Evolutionary conservation across 2,888 invertebrate species (phyloP).

Genomic region (Eumacrocentrus americanus): DNA sequence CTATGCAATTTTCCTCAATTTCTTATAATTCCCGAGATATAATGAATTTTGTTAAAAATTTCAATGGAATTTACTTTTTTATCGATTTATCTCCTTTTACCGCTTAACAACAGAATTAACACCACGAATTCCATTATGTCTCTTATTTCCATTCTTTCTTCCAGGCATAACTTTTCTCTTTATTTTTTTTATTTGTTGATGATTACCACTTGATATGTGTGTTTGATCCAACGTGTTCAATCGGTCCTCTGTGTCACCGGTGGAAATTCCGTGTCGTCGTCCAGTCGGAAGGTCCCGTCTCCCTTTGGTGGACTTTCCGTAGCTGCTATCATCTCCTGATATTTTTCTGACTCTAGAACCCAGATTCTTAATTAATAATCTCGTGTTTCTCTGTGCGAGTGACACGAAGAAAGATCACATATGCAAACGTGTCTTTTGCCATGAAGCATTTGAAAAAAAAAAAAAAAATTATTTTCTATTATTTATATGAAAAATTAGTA

Average conservation of each 20-base stretch:
- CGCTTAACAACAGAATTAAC: background rate
- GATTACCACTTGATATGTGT: slow-evolving; percentile 43
- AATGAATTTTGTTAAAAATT: no score
- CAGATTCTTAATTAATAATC: slow-evolving; percentile 21
- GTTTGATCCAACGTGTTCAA: slow-evolving; percentile 50
- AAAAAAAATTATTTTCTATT: background rate
- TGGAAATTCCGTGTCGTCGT: slow-evolving; percentile 84
- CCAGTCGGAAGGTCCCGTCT: slow-evolving; percentile 70
- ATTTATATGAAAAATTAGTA: no score
- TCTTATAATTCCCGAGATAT: slow-evolving; percentile 15
- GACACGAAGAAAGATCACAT: background rate
- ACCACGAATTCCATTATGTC: background rate
- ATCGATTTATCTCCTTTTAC: background rate
- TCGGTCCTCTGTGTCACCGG: slow-evolving; percentile 73
- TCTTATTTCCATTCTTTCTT: background rate
- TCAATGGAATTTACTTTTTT: background rate
- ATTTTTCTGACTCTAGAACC: slow-evolving; percentile 74
- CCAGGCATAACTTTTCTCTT: background rate
- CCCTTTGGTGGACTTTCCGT: slow-evolving; percentile 73
- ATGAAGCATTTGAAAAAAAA: background rate
- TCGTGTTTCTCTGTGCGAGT: background rate
- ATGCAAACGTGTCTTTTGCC: background rate
- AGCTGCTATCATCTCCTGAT: slow-evolving; percentile 75
- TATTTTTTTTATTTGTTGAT: slow-evolving; percentile 29
- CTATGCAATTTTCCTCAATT: no score